A percentile compares a stretch with the other conserved stretches of the same genome.
Conservation (phyloP, 2,113 vertebrate species). For the Prolemur simus region DNA sequence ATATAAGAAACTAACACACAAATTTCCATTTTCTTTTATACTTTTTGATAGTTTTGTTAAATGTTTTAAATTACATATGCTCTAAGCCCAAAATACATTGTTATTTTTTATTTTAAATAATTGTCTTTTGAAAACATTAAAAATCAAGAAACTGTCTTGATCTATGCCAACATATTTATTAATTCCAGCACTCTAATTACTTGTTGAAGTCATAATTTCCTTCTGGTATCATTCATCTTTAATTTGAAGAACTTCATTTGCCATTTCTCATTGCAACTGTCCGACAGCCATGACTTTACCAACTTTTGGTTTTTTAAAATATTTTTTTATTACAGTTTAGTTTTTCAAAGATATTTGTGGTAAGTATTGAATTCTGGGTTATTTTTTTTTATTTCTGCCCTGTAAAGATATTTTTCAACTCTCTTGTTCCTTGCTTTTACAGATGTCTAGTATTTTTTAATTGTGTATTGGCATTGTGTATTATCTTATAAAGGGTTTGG, state of each 20-base stretch:
- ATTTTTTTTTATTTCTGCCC: not conserved
- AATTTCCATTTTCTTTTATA: not conserved
- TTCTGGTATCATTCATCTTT: not conserved
- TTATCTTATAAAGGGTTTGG: not conserved
- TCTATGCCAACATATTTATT: rapidly evolving
- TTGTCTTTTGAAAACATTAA: not conserved
- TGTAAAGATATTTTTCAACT: not conserved
- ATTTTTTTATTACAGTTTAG: not conserved
- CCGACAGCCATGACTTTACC: not conserved
- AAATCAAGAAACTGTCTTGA: not conserved
- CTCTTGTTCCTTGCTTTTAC: not conserved
- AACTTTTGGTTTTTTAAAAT: not conserved
- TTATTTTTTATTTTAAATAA: not conserved
- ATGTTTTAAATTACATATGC: not conserved
- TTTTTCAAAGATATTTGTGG: not conserved
- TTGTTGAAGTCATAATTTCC: not conserved
- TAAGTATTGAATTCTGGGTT: not conserved
- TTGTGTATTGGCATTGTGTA: not conserved
- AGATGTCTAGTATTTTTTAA: not conserved
- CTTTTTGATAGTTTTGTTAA: not conserved
- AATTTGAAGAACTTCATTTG: not conserved
- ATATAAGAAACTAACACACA: not conserved
- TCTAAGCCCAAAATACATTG: not conserved
- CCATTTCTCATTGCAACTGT: not conserved
- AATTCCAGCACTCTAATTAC: no score